Conservation (phyloP, 2,888 invertebrate species). For the Rhodophaea formosa region DNA sequence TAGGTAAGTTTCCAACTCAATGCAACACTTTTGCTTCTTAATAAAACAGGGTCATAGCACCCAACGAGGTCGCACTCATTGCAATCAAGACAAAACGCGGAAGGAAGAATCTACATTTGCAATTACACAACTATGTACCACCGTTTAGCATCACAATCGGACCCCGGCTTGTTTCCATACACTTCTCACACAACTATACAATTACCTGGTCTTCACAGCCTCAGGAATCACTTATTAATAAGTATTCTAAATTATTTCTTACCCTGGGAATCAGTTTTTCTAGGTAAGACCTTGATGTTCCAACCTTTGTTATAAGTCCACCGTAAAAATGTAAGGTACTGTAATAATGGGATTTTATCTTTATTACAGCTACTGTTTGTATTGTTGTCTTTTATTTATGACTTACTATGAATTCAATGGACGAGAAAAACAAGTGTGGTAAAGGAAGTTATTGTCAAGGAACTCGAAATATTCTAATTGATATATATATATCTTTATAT, state of each 20-base stretch:
- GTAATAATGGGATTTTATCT: constrained; percentile 9
- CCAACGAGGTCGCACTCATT: not conserved
- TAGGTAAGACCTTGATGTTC: not conserved
- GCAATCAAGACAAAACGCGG: constrained; percentile 15
- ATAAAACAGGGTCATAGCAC: not conserved
- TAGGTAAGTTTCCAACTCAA: no score
- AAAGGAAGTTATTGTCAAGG: not conserved
- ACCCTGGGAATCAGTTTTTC: constrained; percentile 7
- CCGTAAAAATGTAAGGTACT: constrained; percentile 4
- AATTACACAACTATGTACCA: constrained; percentile 21
- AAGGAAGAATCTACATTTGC: constrained; percentile 18
- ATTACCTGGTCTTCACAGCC: constrained; percentile 12
- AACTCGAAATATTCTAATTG: not conserved
- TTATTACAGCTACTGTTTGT: not conserved
- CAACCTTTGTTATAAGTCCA: not conserved
- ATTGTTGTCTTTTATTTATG: not conserved
- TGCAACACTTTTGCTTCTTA: not conserved
- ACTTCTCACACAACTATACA: constrained; percentile 25
- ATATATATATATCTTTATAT: no score
- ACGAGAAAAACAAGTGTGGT: not conserved
- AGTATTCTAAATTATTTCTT: constrained; percentile 2
- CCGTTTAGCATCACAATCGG: constrained; percentile 31
- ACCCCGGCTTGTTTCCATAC: constrained; percentile 20
- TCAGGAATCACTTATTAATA: constrained; percentile 9
- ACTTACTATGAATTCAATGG: constrained; percentile 5